These are phyloP conservation scores for Hydrophis major DNA, from an alignment of 2,797 vertebrate species.

Conservation along the genomic window DNA sequence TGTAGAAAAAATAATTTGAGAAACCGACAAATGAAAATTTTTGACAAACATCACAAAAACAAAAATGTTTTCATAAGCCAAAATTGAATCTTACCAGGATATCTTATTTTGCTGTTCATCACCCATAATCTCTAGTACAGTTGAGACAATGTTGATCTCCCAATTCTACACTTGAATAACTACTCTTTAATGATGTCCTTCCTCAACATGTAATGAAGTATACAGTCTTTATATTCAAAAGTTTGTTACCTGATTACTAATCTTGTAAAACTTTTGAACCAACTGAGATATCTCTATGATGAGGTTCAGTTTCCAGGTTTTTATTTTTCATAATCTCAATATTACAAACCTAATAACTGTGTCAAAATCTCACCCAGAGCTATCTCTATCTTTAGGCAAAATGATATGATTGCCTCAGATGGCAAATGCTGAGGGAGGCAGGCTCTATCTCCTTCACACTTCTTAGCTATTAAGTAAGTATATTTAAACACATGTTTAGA, in stretches of 20 bases:
- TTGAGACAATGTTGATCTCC: rapidly evolving
- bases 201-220: not conserved
- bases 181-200: rapidly evolving
- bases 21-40: not conserved
- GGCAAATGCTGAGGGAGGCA: too few species aligned
- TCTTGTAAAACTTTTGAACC: not conserved
- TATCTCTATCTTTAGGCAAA: too few species aligned
- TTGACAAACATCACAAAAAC: not conserved
- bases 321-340: not conserved
- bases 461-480: too few species aligned
- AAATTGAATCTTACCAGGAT: not conserved
- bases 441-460: too few species aligned
- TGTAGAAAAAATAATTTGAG: slow-evolving; percentile 3
- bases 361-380: not conserved
- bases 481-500: too few species aligned
- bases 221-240: not conserved
- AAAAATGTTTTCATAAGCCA: not conserved
- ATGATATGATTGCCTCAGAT: too few species aligned
- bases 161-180: not conserved
- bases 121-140: not conserved
- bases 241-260: not conserved
- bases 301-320: not conserved
- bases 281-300: not conserved
- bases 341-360: not conserved
- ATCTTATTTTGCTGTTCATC: not conserved